Percentiles rank a stretch among this genome's conserved stretches.
These are phyloP conservation scores for Exephanes ischioxanthus DNA, from an alignment of 2,888 invertebrate species.

Conservation along the genomic window DNA sequence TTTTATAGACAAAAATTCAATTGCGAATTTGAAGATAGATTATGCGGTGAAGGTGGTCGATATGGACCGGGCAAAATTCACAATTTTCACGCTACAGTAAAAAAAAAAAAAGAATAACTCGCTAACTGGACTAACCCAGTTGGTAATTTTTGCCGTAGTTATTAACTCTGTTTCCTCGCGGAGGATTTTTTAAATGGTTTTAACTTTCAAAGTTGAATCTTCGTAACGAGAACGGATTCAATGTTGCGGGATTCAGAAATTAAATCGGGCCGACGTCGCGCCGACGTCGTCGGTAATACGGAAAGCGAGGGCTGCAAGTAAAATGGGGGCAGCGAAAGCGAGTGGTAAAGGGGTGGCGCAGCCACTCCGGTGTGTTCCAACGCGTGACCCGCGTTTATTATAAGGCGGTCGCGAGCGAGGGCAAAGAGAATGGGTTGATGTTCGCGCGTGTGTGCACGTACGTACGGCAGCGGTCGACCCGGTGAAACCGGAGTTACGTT, in stretches of 20 bases:
- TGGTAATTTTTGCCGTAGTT: neutral
- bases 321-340: neutral
- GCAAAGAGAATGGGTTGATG: conserved; percentile 40
- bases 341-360: neutral
- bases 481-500: conserved; percentile 44
- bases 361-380: conserved; percentile 8
- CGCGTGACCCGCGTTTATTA: conserved; percentile 50
- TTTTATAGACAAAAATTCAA: too few species aligned
- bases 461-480: conserved; percentile 6
- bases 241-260: neutral
- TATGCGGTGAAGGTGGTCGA: too few species aligned
- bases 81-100: too few species aligned
- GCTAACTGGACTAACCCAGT: neutral
- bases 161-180: neutral
- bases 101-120: neutral
- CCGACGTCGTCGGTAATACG: neutral
- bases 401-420: conserved; percentile 20
- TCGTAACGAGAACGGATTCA: neutral
- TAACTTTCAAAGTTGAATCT: neutral
- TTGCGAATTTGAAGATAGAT: too few species aligned
- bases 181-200: neutral
- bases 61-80: too few species aligned
- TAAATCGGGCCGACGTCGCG: neutral
- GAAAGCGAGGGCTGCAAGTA: conserved; percentile 24
- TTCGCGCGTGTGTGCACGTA: conserved; percentile 31